phyloP scores from a whole-genome alignment of 2,113 vertebrate genomes.

The Corythoichthys intestinalis region DNA sequence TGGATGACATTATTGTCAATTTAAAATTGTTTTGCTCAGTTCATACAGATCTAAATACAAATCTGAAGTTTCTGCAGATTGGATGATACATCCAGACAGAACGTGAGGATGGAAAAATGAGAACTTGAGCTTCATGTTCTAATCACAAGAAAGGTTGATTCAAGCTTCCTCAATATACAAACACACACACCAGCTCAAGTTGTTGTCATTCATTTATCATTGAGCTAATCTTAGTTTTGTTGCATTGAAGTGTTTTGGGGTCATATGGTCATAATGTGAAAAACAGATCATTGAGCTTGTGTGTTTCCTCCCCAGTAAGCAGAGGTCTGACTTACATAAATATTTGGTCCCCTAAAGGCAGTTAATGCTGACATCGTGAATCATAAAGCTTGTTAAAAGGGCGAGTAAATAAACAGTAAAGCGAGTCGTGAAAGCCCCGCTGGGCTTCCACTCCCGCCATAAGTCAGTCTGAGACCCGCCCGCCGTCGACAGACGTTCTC shows the following conservation, averaged over 20 bases:
- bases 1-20: background rate
- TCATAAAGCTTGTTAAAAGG: conserved; percentile 68
- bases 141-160: conserved; percentile 23
- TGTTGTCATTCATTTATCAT: conserved; percentile 51
- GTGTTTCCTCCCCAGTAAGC: conserved; percentile 39
- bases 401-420: conserved; percentile 72
- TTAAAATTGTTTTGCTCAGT: background rate
- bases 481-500: conserved; percentile 22
- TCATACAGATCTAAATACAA: background rate
- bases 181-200: conserved; percentile 10
- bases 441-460: conserved; percentile 33
- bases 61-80: background rate
- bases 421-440: conserved; percentile 40
- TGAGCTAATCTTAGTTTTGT: conserved; percentile 43
- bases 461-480: conserved; percentile 47
- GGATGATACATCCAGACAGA: conserved; percentile 3
- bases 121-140: conserved; percentile 41
- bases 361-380: conserved; percentile 62
- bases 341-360: conserved; percentile 63
- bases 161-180: background rate
- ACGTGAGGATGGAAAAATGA: conserved; percentile 44
- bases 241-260: conserved; percentile 55
- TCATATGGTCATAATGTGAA: conserved; percentile 30
- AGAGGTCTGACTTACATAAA: conserved; percentile 62
- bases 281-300: conserved; percentile 34